Evolutionary conservation across 1,140 invertebrate genomes (phyloP).

Genomic region (Orius laevigatus): DNA sequence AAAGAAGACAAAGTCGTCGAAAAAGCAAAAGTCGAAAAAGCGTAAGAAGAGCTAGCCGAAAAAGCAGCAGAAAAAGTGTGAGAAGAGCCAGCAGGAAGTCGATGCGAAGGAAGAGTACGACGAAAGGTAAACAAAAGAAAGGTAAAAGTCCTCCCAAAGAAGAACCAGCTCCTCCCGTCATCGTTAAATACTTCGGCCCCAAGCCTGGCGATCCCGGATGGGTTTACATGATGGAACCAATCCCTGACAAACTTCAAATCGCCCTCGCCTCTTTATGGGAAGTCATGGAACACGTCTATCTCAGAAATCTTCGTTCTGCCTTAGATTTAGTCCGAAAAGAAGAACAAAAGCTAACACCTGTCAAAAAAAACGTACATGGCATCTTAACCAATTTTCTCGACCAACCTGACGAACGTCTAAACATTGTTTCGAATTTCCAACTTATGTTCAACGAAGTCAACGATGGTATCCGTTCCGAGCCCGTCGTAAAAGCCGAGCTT

Average conservation of each 20-base stretch:
- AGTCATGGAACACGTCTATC: conserved; percentile 7
- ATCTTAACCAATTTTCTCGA: neutral
- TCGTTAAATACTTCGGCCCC: neutral
- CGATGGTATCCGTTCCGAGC: conserved; percentile 5
- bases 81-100: neutral
- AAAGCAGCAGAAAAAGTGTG: neutral
- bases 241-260: neutral
- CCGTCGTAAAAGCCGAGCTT: conserved; percentile 13
- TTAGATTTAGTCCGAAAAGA: conserved; percentile 5
- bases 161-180: neutral
- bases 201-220: conserved; percentile 8
- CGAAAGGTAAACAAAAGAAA: neutral
- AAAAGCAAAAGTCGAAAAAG: neutral
- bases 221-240: conserved; percentile 2
- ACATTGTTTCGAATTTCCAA: conserved; percentile 15
- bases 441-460: conserved; percentile 12
- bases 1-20: neutral
- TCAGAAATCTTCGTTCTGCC: conserved; percentile 4
- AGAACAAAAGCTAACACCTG: conserved; percentile 5
- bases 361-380: conserved; percentile 2
- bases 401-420: conserved; percentile 5
- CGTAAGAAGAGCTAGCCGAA: neutral
- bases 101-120: neutral
- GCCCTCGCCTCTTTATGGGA: conserved; percentile 13
- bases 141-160: neutral